Evolutionary conservation across 2,888 invertebrate species (phyloP).

Genomic region (Steromphala cineraria): DNA sequence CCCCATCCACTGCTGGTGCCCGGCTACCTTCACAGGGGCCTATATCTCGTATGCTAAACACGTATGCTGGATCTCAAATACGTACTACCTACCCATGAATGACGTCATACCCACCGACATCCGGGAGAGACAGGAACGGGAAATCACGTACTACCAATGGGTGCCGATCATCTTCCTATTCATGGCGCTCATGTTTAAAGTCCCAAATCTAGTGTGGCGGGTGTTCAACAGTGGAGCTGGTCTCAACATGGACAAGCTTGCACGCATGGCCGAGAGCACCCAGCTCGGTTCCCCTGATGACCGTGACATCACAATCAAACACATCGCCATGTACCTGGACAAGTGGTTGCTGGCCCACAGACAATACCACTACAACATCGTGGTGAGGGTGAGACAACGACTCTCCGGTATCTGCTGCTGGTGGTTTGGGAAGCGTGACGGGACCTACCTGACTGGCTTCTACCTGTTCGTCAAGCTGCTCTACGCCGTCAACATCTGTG

Average conservation of each 20-base stretch:
- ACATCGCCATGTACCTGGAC: conserved; percentile 60
- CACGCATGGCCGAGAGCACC: conserved; percentile 59
- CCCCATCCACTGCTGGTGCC: conserved; percentile 64
- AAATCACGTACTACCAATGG: conserved; percentile 68
- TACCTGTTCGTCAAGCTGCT: conserved; percentile 67
- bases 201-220: conserved; percentile 63
- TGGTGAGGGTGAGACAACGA: conserved; percentile 55
- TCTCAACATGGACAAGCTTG: conserved; percentile 61
- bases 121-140: conserved; percentile 45
- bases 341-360: conserved; percentile 63
- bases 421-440: conserved; percentile 65
- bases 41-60: conserved; percentile 60
- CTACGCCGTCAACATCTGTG: conserved; percentile 67
- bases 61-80: conserved; percentile 67
- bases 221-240: conserved; percentile 56
- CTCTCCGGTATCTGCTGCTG: conserved; percentile 57
- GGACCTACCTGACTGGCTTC: conserved; percentile 66
- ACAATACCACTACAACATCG: conserved; percentile 59
- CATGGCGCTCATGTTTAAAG: conserved; percentile 65
- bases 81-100: conserved; percentile 64
- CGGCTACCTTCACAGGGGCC: conserved; percentile 58
- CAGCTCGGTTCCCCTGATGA: conserved; percentile 57
- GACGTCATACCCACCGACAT: conserved; percentile 57
- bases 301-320: conserved; percentile 52
- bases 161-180: conserved; percentile 66